These are phyloP conservation scores for Glaucidium brasilianum DNA, from an alignment of 2,113 vertebrate genomes.

Conservation along the genomic window DNA sequence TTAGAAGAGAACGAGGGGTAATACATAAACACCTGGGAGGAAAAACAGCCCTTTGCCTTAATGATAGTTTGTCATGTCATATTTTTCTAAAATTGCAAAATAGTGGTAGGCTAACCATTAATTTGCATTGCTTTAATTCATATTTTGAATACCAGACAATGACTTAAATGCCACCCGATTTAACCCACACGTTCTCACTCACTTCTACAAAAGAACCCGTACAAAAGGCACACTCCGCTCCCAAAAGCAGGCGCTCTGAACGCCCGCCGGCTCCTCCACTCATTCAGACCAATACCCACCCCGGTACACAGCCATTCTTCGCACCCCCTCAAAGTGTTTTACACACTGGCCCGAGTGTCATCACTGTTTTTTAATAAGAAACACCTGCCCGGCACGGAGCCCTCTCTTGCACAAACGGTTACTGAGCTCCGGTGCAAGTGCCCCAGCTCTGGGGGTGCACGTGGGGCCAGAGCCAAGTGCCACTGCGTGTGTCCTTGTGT, in stretches of 20 bases:
- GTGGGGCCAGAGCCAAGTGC: not conserved
- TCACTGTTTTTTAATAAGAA: not conserved
- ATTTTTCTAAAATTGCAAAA: not conserved
- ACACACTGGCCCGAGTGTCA: accelerated
- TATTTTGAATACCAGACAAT: conserved; percentile 2
- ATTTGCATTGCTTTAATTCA: conserved; percentile 37
- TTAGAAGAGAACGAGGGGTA: not conserved
- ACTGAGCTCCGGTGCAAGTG: not conserved
- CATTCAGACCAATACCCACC: accelerated
- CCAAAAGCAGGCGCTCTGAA: not conserved
- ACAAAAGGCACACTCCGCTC: not conserved
- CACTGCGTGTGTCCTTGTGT: accelerated
- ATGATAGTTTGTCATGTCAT: conserved; percentile 27
- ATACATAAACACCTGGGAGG: conserved; percentile 20
- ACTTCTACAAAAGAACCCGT: not conserved
- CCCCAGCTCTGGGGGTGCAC: not conserved
- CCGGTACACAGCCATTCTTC: no score
- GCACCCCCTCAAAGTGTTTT: not conserved
- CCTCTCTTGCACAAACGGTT: accelerated
- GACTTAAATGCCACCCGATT: not conserved
- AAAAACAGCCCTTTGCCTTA: conserved; percentile 35
- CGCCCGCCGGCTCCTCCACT: accelerated
- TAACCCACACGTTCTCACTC: not conserved
- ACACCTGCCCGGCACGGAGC: not conserved
- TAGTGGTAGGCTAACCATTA: not conserved